Base-by-base conservation (phyloP, 2,113 vertebrate species). In the Dolichotis patagonum region DNA sequence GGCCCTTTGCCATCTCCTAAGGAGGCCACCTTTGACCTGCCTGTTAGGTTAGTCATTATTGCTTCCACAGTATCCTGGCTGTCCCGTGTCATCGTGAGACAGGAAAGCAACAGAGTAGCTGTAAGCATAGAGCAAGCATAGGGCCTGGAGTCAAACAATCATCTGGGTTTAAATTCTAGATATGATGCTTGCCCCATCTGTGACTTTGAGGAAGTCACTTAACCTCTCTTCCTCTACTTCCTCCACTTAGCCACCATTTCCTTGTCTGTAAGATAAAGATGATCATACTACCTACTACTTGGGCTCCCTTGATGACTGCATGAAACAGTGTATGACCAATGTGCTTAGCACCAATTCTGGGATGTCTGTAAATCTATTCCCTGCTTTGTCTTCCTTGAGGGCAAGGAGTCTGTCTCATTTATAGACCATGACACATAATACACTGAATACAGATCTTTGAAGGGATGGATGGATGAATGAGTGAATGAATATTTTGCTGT, bases 351-450 rank as follows among this genome's bases (percentile, higher is more conserved):
- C 41, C n/a, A 67, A 83, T 65, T 69, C 86, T 81, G 63, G 75
- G 58, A 82, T 54, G 5, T 0, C 38, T 35, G 24, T 95, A 38
- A 65, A 5, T 71, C 54, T 56, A 56, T 41, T 35, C 38, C 52
- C n/a, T 86, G 38, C 38, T 82, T 87, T 67, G 46, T 92, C 63
- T 87, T 77, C 90, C 90, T 85, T 78, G 30, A 94, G n/a, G 69
- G 38, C 26, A 67, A 22, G 10, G 41, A 86, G 67, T 80, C 5
- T 82, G 20, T 69, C 38, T 94, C 49, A 63, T 81, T 87, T 35
- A 82, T 20, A 32, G 58, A 90, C 69, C 28, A 22, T 60, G 86
- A 82, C 67, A 52, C 69, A 75, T 0, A 22, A 24, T 49, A 30
- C 75, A 58, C 60, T 75, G 26, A 87, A 77, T 38, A n/a, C 14